A percentile compares a stretch with the other conserved stretches of the same genome.
These are phyloP conservation scores for Medauroidea extradentata DNA, from an alignment of 1,140 invertebrate genomes.

Conservation along the genomic window DNA sequence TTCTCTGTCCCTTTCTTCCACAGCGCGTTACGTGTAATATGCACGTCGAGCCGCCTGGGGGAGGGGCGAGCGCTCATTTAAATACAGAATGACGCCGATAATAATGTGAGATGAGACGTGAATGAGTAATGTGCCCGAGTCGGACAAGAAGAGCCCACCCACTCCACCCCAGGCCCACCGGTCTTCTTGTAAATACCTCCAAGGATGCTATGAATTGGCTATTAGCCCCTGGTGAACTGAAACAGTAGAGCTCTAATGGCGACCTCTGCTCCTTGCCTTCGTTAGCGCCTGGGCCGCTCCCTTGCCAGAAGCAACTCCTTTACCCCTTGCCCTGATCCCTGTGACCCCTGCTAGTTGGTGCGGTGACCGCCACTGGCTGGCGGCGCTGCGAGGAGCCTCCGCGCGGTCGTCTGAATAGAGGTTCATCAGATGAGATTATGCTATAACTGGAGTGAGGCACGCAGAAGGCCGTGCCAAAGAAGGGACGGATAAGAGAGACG, in stretches of 20 bases:
- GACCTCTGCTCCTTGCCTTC: slow-evolving; percentile 12
- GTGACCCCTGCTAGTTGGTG: slow-evolving; percentile 8
- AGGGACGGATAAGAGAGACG: background rate
- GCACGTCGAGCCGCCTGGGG: too few species aligned
- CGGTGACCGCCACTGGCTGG: slow-evolving; percentile 7
- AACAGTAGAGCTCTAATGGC: slow-evolving; percentile 12
- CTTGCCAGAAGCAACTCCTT: background rate
- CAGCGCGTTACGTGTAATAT: too few species aligned
- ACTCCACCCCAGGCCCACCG: background rate
- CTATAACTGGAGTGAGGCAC: slow-evolving; percentile 11
- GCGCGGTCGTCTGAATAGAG: slow-evolving; percentile 13
- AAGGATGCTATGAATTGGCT: slow-evolving; percentile 16
- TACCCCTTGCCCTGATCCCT: slow-evolving; percentile 7
- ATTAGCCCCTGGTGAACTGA: slow-evolving; percentile 17
- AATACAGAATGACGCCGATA: too few species aligned
- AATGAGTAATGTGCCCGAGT: too few species aligned
- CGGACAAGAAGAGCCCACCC: background rate
- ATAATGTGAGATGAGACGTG: too few species aligned
- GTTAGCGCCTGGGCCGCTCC: background rate
- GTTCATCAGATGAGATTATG: slow-evolving; percentile 20
- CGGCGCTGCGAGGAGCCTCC: background rate
- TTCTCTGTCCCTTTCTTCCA: too few species aligned
- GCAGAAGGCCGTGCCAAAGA: slow-evolving; percentile 1
- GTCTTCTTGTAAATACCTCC: background rate
- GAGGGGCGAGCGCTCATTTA: too few species aligned